Evolutionary conservation across 2,888 invertebrate species (phyloP).

Genomic region (Dromius quadrimaculatus): DNA sequence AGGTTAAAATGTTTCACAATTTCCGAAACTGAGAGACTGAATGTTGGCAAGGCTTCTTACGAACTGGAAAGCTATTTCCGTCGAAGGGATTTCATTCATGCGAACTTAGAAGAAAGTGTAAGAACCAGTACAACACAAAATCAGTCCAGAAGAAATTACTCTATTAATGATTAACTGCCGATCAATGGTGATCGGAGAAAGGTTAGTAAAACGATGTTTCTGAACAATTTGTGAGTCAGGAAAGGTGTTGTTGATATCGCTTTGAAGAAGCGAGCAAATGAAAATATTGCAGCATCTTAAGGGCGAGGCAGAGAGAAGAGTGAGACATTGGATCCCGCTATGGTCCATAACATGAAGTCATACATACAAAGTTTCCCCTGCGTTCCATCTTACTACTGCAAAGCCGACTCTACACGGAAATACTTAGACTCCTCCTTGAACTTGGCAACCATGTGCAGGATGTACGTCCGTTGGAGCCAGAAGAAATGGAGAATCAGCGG

Average conservation of each 20-base stretch:
- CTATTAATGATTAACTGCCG: not conserved
- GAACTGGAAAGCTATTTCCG: not conserved
- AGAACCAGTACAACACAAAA: not conserved
- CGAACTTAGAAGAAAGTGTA: not conserved
- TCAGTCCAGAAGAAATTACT: not conserved
- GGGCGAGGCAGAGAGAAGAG: conserved; percentile 45
- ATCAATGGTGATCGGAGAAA: not conserved
- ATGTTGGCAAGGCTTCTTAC: not conserved
- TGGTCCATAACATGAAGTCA: conserved; percentile 21
- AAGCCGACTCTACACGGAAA: not conserved
- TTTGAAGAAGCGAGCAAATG: conserved; percentile 46
- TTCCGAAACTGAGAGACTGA: not conserved
- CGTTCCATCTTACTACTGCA: conserved; percentile 38
- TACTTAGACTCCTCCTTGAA: conserved; percentile 18
- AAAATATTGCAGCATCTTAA: conserved; percentile 45
- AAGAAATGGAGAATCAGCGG: not conserved
- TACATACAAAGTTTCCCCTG: conserved; percentile 48
- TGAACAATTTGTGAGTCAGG: conserved; percentile 52
- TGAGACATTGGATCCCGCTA: not conserved
- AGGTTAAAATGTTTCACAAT: not conserved
- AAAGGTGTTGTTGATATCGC: conserved; percentile 54
- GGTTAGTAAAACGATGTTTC: conserved; percentile 53
- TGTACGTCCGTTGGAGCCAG: conserved; percentile 2
- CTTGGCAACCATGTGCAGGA: conserved; percentile 10
- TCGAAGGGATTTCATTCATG: not conserved